phyloP scores from a whole-genome alignment of 2,888 invertebrate species.

The Apeira syringaria region DNA sequence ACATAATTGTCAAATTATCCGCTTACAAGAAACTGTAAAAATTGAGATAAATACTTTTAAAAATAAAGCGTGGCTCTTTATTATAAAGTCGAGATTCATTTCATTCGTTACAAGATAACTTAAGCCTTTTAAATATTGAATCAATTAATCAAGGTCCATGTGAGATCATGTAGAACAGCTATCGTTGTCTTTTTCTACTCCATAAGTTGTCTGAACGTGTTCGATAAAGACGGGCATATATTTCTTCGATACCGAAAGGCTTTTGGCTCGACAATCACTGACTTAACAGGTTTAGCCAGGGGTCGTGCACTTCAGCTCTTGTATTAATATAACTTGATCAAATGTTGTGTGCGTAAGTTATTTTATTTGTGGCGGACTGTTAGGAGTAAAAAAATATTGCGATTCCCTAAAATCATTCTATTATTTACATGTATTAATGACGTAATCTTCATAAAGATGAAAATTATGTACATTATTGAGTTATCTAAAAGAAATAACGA shows the following conservation, averaged over 20 bases:
- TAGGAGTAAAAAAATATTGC: too few relatives aligned
- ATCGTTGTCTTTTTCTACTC: conserved; percentile 43
- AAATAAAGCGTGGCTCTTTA: conserved; percentile 35
- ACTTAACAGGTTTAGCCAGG: conserved; percentile 74
- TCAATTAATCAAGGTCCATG: conserved; percentile 53
- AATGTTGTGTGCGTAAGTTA: too few relatives aligned
- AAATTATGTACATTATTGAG: too few relatives aligned
- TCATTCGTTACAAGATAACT: conserved; percentile 24
- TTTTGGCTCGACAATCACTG: conserved; percentile 66
- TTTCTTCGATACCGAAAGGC: conserved; percentile 35
- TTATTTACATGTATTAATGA: too few relatives aligned
- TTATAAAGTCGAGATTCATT: conserved; percentile 39
- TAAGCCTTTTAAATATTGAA: conserved; percentile 44
- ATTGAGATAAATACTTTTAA: conserved; percentile 54
- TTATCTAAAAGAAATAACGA: too few relatives aligned
- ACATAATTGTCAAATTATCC: conserved; percentile 50
- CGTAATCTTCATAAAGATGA: too few relatives aligned
- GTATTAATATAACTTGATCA: background rate
- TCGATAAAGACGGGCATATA: conserved; percentile 50
- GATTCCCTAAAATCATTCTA: too few relatives aligned
- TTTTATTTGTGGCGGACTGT: too few relatives aligned
- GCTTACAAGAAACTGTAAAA: conserved; percentile 49
- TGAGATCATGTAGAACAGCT: conserved; percentile 48
- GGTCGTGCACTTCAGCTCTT: conserved; percentile 48
- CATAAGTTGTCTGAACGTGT: conserved; percentile 25